A percentile compares a stretch with the other conserved stretches of the same genome.
Evolutionary conservation across 2,797 vertebrate genomes (phyloP).

Genomic region (Channallabes apus): DNA sequence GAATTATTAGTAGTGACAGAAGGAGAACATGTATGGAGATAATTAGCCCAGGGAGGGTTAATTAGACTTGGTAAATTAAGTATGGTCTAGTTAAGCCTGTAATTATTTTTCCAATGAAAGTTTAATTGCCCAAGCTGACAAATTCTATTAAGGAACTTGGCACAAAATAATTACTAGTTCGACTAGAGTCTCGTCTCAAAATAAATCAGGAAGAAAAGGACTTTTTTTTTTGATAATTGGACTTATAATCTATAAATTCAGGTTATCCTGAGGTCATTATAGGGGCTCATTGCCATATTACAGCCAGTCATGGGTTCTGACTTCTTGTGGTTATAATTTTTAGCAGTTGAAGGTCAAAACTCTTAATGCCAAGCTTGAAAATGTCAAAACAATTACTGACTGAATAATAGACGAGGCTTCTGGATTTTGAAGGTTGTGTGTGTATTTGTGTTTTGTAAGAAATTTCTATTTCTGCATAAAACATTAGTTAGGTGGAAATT

Average conservation of each 20-base stretch:
- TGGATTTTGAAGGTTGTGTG: slow-evolving; percentile 41
- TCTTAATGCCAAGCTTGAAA: slow-evolving; percentile 55
- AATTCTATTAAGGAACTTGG: slow-evolving; percentile 24
- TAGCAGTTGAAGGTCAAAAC: slow-evolving; percentile 51
- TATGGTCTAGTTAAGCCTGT: slow-evolving; percentile 38
- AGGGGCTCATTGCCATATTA: slow-evolving; percentile 44
- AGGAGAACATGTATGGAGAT: background rate
- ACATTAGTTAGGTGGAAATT: background rate
- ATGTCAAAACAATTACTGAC: slow-evolving; percentile 59
- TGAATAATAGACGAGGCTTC: slow-evolving; percentile 45
- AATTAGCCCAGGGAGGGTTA: slow-evolving; percentile 31
- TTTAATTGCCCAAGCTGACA: slow-evolving; percentile 26
- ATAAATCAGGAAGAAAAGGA: slow-evolving; percentile 4
- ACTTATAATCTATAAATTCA: slow-evolving; percentile 9
- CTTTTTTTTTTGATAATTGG: background rate
- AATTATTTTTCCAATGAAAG: slow-evolving; percentile 43
- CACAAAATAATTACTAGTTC: slow-evolving; percentile 25
- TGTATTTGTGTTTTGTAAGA: background rate
- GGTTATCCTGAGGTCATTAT: slow-evolving; percentile 15
- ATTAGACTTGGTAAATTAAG: slow-evolving; percentile 37
- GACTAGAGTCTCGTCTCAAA: background rate
- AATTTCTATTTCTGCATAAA: background rate
- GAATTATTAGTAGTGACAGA: slow-evolving; percentile 27
- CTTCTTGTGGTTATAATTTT: slow-evolving; percentile 42
- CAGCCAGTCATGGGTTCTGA: slow-evolving; percentile 39